Evolutionary conservation across 2,888 invertebrate genomes (phyloP).

Genomic region (Protodeltote pygarga): DNA sequence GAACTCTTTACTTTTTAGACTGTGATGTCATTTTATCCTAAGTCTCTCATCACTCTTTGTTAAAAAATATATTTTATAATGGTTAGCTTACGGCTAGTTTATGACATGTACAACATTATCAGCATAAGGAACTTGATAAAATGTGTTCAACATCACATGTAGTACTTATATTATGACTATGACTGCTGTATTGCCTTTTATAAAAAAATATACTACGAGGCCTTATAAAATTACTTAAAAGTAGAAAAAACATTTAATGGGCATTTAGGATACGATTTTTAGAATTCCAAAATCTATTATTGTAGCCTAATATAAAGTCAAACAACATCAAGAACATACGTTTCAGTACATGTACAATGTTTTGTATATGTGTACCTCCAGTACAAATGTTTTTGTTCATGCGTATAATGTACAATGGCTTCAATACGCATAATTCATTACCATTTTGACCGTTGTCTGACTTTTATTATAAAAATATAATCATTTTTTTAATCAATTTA

Average conservation of each 20-base stretch:
- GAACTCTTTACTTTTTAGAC: too few species aligned
- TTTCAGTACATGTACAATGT: neutral
- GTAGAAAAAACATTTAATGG: slow-evolving; percentile 6
- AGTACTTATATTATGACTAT: slow-evolving; percentile 5
- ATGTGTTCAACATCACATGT: slow-evolving; percentile 18
- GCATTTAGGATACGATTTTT: slow-evolving; percentile 15
- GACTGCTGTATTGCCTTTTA: slow-evolving; percentile 33
- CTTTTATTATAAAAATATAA: too few species aligned
- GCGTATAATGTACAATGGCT: too few species aligned
- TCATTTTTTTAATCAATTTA: too few species aligned
- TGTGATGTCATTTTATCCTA: too few species aligned
- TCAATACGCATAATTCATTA: too few species aligned
- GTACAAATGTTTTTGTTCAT: too few species aligned
- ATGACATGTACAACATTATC: slow-evolving; percentile 18
- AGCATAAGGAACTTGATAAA: slow-evolving; percentile 4
- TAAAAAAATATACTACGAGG: slow-evolving; percentile 33
- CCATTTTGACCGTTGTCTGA: too few species aligned
- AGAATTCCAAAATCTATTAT: neutral
- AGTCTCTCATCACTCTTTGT: slow-evolving; percentile 23
- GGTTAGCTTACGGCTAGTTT: slow-evolving; percentile 18
- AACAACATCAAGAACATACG: too few species aligned
- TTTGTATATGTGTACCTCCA: too few species aligned
- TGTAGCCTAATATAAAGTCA: too few species aligned
- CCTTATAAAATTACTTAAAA: slow-evolving; percentile 39
- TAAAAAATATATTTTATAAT: slow-evolving; percentile 5